Evolutionary conservation across 2,113 vertebrate species (phyloP), one percentile per base, ranked within the genome.

Genomic region (Chaetodon auriga): DNA sequence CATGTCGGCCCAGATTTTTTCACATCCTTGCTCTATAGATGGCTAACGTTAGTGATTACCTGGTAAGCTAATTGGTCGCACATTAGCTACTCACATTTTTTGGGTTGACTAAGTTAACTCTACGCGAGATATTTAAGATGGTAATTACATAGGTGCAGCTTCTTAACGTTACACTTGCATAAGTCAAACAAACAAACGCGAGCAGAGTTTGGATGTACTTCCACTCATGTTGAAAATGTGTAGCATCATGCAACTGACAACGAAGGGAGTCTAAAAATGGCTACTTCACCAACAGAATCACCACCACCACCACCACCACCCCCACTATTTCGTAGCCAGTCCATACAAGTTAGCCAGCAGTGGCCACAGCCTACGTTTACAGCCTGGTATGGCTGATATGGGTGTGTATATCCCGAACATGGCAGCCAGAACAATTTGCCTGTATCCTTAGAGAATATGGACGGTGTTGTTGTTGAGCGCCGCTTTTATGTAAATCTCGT

Each of bases 201-300:
- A 79, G 48, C 21, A 16, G 41, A 49, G 35, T 83, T 82, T 45
- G 38, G 55, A 62, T 87, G 77, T 61, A 71, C 77, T 83, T 77
- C 62, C 61, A 72, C 76, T 75, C 63, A 2, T 48, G 36, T 23
- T 63, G 61, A 60, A 87, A 64, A 85, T 80, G 19, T 76, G 68
- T 80, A 80, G 89, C 84, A 90, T 85, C 87, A 77, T 85, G 87
- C 80, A 81, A 84, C 57, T 89, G 82, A 75, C 79, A 89, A 82
- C 85, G 81, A 86, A 92, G 76, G 68, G 80, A 89, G 84, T 90
- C 88, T 90, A 91, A 94, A 94, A 93, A 94, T 93, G 93, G 93
- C 94, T 79, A 79, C 92, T 93, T 85, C 71, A 75, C 85, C 87
- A 86, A 73, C 76, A 82, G 53, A 74, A 57, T 63, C 86, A 60